phyloP scores from a whole-genome alignment of 2,113 vertebrate species.

The Polyodon spathula region DNA sequence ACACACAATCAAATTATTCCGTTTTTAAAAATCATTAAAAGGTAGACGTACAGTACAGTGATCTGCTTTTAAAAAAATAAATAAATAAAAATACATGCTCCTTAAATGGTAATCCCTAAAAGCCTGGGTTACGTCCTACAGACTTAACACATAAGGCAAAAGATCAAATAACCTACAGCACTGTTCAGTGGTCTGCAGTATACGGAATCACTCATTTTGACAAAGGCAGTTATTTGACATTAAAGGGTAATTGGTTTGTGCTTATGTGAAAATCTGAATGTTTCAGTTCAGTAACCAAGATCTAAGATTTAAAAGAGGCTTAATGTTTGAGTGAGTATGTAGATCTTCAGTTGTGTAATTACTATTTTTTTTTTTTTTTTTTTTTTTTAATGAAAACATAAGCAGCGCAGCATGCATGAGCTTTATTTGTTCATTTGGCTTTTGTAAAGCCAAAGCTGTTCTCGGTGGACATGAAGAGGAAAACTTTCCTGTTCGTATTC shows the following conservation, averaged over 20 bases:
- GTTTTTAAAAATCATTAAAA: no score
- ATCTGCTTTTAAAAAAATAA: no score
- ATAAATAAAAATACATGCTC: no score
- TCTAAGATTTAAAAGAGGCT: constrained; percentile 16
- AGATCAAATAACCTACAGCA: not conserved
- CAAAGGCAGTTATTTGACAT: constrained; percentile 50
- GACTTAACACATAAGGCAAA: not conserved
- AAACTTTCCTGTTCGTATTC: no score
- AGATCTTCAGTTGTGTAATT: constrained; percentile 18
- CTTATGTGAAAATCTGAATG: constrained; percentile 22
- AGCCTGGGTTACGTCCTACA: not conserved
- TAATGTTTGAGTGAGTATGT: constrained; percentile 18
- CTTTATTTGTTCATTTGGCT: not conserved
- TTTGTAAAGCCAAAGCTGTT: no score
- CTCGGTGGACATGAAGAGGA: no score
- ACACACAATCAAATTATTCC: no score
- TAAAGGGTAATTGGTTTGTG: constrained; percentile 49
- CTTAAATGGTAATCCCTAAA: no score
- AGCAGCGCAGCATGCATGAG: not conserved
- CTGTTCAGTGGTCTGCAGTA: constrained; percentile 21
- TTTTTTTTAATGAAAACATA: constrained; percentile 25
- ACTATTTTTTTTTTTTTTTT: no score
- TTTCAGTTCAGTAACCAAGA: constrained; percentile 18
- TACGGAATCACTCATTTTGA: constrained; percentile 41
- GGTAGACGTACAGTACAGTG: no score